A percentile compares a stretch with the other conserved stretches of the same genome.
phyloP scores from a whole-genome alignment of 2,113 vertebrate genomes.

The Pseudorasbora parva region DNA sequence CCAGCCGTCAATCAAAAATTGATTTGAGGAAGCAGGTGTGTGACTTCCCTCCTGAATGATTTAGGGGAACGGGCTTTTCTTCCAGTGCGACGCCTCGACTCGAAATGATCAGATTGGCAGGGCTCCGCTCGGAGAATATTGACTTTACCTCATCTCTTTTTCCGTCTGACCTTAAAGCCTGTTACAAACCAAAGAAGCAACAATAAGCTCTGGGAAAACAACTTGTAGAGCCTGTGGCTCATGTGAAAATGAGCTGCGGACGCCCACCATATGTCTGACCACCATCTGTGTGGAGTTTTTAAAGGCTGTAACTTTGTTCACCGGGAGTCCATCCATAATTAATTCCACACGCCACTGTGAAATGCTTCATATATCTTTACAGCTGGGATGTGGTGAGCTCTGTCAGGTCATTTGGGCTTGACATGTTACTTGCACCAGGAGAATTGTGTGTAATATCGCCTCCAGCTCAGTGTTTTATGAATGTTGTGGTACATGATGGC shows the following conservation, averaged over 20 bases:
- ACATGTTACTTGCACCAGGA: slow-evolving; percentile 8
- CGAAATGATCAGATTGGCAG: slow-evolving; percentile 29
- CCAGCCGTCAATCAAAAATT: no score
- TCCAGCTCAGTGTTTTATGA: slow-evolving; percentile 9
- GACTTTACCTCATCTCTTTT: slow-evolving; percentile 11
- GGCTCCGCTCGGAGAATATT: background rate
- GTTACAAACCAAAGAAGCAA: slow-evolving; percentile 23
- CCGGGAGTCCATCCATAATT: slow-evolving; percentile 21
- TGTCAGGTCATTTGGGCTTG: slow-evolving; percentile 22
- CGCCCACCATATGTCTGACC: background rate
- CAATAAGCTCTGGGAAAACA: slow-evolving; percentile 24
- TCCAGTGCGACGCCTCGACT: background rate
- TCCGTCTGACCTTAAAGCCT: slow-evolving; percentile 33
- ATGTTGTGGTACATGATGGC: slow-evolving; percentile 20
- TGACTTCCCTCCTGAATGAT: slow-evolving; percentile 35
- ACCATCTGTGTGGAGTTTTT: background rate
- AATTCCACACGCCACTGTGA: slow-evolving; percentile 17
- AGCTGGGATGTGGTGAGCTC: background rate
- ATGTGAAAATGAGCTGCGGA: background rate
- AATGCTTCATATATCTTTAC: slow-evolving; percentile 37
- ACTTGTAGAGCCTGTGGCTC: background rate
- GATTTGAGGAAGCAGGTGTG: slow-evolving; percentile 44
- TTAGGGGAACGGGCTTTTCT: background rate
- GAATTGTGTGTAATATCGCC: slow-evolving; percentile 14
- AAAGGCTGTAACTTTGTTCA: slow-evolving; percentile 29